Base-by-base conservation (phyloP, 2,113 vertebrate species). In the Willisornis vidua region DNA sequence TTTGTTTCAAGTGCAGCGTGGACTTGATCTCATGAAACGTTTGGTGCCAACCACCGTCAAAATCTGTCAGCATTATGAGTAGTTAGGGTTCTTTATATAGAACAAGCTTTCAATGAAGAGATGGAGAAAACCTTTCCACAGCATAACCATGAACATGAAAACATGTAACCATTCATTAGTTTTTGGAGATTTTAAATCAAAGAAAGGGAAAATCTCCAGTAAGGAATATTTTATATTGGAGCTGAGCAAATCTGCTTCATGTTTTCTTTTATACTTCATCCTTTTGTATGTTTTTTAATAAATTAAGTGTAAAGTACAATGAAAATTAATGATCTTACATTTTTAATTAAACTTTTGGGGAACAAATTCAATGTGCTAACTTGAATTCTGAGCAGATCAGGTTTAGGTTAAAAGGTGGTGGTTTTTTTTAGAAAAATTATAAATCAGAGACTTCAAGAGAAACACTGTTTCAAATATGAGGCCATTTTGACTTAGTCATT, bases 1-100 rank as follows among this genome's bases (percentile, higher is more conserved):
- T 95, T 96, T 95, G 55, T 95, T 98, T 94, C 51, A 52, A 89
- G 72, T 68, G 73, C 54, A 43, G 16, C 41, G 14, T 65, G 52
- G 74, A 63, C 66, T 82, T 92, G 86, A 85, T 96, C 68, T 81
- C 43, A 0, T 14, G 55, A 68, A 85, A 55, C 3, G 7, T 41
- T 85, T 59, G 62, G 19, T 87, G 49, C 62, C 48, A 93, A 24
- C 29, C 0, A 0, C 59, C 86, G 63, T 25, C 93, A 31, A 82
- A 78, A 19, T 14, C 65, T 90, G 43, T 73, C 72, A 88, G 48
- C 16, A 8, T n/a, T 51, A 3, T 8, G 41, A 19, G 43, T 43
- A 14, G n/a, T 22, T 54, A 16, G 29, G 3, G 12, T 63, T 55
- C 49, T 57, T 33, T 49, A 23, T 15, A 33, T 4, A 80, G 52